Conservation (phyloP, 2,113 vertebrate genomes). For the Hippocampus abdominalis region DNA sequence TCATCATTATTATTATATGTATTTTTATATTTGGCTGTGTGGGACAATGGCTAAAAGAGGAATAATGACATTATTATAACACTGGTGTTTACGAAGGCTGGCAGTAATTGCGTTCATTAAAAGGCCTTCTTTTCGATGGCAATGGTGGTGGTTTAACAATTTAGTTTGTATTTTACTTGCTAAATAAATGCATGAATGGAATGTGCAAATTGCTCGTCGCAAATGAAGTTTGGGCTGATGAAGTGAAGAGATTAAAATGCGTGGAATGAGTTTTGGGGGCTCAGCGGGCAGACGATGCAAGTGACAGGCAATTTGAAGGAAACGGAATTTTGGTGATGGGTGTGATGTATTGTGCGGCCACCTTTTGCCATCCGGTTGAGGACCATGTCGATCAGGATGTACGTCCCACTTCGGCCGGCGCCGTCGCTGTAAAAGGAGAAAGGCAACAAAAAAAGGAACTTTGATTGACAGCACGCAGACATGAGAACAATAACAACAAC, state of each 20-base stretch:
- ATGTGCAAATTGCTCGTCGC: neutral
- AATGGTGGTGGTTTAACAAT: neutral
- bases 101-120: constrained; percentile 28
- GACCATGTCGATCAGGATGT: constrained; percentile 95
- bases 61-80: constrained; percentile 1
- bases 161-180: neutral
- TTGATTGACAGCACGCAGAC: no score
- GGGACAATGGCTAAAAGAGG: no score
- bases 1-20: no score
- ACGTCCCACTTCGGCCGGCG: constrained; percentile 87
- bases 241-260: neutral
- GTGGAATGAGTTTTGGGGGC: neutral
- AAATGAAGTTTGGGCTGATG: neutral
- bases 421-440: constrained; percentile 76
- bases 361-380: constrained; percentile 99
- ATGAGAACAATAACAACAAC: no score
- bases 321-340: constrained; percentile 10
- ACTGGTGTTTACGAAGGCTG: constrained; percentile 17
- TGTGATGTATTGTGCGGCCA: constrained; percentile 38
- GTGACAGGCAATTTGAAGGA: neutral
- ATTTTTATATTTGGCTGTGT: no score
- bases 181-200: neutral
- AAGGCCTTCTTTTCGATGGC: no score
- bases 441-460: neutral
- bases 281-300: neutral